These are phyloP conservation scores for Sebastes iracundus DNA, from an alignment of 2,797 vertebrate genomes.

Conservation along the genomic window DNA sequence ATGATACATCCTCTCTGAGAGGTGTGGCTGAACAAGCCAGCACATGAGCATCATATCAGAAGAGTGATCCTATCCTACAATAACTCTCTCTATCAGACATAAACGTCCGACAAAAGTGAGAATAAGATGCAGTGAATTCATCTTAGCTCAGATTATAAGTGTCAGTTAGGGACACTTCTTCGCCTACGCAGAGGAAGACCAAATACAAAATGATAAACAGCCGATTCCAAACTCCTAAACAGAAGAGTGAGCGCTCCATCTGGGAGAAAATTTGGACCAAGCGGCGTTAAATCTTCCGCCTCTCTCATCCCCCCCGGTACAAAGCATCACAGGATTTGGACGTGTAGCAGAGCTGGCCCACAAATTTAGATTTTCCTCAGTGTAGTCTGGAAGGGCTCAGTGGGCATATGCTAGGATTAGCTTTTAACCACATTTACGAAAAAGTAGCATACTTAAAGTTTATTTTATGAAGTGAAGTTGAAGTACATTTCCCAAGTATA, in stretches of 20 bases:
- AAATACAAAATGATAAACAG: not conserved
- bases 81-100: not conserved
- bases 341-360: not conserved
- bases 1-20: conserved; percentile 5
- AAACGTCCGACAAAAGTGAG: not conserved
- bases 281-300: not conserved
- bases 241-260: not conserved
- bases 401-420: not conserved
- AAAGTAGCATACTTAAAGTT: too few species aligned
- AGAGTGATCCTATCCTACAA: not conserved
- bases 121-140: not conserved
- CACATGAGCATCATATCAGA: not conserved
- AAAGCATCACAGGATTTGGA: conserved; percentile 6
- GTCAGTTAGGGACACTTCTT: not conserved
- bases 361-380: not conserved
- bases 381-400: not conserved
- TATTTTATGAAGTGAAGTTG: too few species aligned
- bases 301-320: not conserved
- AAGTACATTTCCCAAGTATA: too few species aligned
- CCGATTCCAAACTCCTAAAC: not conserved
- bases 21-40: not conserved
- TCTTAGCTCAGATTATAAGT: not conserved
- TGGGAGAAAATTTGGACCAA: not conserved
- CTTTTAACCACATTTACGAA: not conserved
- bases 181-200: not conserved